A percentile compares a stretch with the other conserved stretches of the same genome.
These are phyloP conservation scores for Enteromius fasciolatus DNA, from an alignment of 2,797 vertebrate species.

Conservation along the genomic window DNA sequence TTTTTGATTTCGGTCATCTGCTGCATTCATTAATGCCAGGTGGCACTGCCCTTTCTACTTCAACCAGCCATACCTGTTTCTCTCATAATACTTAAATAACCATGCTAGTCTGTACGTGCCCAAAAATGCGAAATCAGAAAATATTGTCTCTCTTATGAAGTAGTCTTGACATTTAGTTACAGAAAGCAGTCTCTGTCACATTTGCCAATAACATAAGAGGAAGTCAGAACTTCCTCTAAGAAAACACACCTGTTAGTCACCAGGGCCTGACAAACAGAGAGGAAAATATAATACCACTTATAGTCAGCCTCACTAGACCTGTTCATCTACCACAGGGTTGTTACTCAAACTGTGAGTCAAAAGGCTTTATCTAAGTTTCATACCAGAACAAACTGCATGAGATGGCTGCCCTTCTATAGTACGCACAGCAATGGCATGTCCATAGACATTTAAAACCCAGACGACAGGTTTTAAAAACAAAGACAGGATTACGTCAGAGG, in stretches of 20 bases:
- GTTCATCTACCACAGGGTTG: conserved; percentile 49
- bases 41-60: neutral
- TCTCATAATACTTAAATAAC: neutral
- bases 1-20: neutral
- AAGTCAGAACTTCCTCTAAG: neutral
- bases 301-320: conserved; percentile 50
- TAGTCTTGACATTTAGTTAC: neutral
- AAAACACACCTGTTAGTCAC: conserved; percentile 42
- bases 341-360: conserved; percentile 20
- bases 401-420: neutral
- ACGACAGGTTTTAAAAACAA: conserved; percentile 23
- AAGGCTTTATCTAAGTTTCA: conserved; percentile 17
- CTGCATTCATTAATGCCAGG: neutral
- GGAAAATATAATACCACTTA: conserved; percentile 30
- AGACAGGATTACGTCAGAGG: neutral
- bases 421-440: neutral
- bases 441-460: neutral
- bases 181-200: neutral
- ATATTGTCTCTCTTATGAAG: neutral
- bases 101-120: neutral
- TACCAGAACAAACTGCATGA: conserved; percentile 14
- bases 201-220: neutral
- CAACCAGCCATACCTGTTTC: neutral
- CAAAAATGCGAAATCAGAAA: neutral
- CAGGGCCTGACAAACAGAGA: conserved; percentile 30